These are phyloP conservation scores for Indri indri DNA, from an alignment of 2,113 vertebrate species.

Conservation along the genomic window DNA sequence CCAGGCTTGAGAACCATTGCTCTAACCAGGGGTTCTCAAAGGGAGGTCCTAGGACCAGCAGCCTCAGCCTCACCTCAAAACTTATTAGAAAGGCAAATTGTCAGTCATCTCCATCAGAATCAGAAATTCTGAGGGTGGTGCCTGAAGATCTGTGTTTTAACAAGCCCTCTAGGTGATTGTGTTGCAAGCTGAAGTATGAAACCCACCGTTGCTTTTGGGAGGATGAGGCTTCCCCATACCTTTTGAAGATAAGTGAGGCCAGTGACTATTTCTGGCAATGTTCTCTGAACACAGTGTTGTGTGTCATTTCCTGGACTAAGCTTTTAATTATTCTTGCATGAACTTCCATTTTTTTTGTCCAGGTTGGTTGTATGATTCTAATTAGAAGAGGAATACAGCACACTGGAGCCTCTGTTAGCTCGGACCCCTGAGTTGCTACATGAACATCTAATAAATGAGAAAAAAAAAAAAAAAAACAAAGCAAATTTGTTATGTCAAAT, in stretches of 20 bases:
- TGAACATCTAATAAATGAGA: not conserved
- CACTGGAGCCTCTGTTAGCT: not conserved
- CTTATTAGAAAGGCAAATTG: not conserved
- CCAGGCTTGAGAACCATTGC: not conserved
- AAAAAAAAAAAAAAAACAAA: not conserved
- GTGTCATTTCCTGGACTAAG: not conserved
- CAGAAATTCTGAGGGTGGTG: not conserved
- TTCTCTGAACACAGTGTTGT: not conserved
- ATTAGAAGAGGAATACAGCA: not conserved
- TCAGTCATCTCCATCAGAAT: not conserved
- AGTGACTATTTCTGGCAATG: not conserved
- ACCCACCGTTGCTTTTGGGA: not conserved
- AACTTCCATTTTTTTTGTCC: not conserved
- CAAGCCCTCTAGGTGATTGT: not conserved
- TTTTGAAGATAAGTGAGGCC: not conserved
- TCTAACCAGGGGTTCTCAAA: not conserved
- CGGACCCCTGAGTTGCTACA: not conserved
- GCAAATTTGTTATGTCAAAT: not conserved
- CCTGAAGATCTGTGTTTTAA: not conserved
- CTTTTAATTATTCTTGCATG: not conserved
- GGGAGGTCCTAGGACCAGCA: not conserved
- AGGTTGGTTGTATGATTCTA: not conserved
- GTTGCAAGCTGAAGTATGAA: not conserved
- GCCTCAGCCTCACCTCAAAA: too few relatives aligned
- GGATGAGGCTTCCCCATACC: not conserved